Evolutionary conservation across 1,140 invertebrate species (phyloP), one percentile per base, ranked within the genome.

Genomic region (Glossosoma conforme): DNA sequence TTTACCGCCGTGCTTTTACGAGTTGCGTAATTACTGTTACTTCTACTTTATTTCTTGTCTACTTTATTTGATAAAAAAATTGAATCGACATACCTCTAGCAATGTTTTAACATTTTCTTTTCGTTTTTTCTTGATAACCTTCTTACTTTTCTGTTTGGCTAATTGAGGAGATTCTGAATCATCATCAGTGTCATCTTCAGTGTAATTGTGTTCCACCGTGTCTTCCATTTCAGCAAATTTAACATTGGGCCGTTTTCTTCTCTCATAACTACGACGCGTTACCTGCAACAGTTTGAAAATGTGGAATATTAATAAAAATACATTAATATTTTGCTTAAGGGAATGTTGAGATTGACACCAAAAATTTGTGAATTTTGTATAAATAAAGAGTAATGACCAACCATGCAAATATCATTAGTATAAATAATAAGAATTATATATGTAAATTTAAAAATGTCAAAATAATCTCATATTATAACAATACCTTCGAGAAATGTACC

Each of bases 61-160:
- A 6, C 6, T 14, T 14, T 36, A 36, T 9, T 9, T 36, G 14
- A 36, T 36, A 36, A 18, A 51, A 52, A 25, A 13, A 53, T 2
- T 6, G n/a, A n/a, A n/a, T n/a, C 9, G 13, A 47, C 41, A 33
- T 10, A 58, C 56, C 48, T 54, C 56, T 58, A 54, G 54, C 33
- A 54, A 54, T 19, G 37, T 37, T 25, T 55, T 55, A 3, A 37
- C 24, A 6, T 18, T 44, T 45, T 47, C 24, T 38, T 58, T 50
- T 18, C 51, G 52, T 19, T 52, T 48, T 24, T 50, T 53, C 21
- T 53, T 58, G 14, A 53, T n/a, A 8, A 33, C 15, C 30, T 44
- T 55, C 28, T 54, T 54, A 8, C 41, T 19, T 15, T 17, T 37
- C 33, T 52, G 14, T 30, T 17, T 41, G 22, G 37, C 25, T 41